Conservation (phyloP, 2,113 vertebrate species). For the Arvicanthis niloticus region DNA sequence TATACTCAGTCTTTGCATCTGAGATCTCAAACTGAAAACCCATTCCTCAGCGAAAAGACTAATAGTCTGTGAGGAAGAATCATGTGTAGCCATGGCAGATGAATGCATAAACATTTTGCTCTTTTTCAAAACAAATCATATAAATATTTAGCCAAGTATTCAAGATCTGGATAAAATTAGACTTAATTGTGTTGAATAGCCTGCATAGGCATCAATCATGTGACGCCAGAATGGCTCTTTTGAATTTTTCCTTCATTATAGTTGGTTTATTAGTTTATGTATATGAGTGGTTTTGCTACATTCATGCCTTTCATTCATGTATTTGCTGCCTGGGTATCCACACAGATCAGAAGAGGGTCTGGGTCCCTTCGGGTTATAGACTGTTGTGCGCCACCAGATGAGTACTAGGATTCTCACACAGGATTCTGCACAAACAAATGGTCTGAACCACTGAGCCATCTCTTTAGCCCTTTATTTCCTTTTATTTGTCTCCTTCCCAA, state of each 20-base stretch:
- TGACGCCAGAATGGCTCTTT: neutral
- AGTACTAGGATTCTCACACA: neutral
- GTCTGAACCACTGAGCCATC: neutral
- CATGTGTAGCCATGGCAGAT: neutral
- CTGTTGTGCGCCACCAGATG: neutral
- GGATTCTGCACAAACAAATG: neutral
- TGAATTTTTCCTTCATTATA: neutral
- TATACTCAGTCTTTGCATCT: neutral
- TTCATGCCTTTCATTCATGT: neutral
- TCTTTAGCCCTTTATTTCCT: neutral
- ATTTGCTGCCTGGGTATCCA: neutral
- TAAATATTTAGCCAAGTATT: neutral
- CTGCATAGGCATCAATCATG: neutral
- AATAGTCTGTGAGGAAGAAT: neutral
- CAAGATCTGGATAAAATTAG: neutral
- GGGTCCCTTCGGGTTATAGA: neutral
- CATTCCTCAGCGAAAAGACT: neutral
- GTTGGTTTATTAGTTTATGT: neutral
- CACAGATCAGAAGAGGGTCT: neutral
- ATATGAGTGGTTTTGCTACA: neutral
- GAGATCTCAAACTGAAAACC: constrained; percentile 1
- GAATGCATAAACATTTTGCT: neutral
- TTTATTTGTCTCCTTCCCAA: neutral
- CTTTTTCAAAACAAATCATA: neutral
- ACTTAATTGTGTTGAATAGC: neutral